phyloP scores from a whole-genome alignment of 2,797 vertebrate species.

The Oreonectes daqikongensis region DNA sequence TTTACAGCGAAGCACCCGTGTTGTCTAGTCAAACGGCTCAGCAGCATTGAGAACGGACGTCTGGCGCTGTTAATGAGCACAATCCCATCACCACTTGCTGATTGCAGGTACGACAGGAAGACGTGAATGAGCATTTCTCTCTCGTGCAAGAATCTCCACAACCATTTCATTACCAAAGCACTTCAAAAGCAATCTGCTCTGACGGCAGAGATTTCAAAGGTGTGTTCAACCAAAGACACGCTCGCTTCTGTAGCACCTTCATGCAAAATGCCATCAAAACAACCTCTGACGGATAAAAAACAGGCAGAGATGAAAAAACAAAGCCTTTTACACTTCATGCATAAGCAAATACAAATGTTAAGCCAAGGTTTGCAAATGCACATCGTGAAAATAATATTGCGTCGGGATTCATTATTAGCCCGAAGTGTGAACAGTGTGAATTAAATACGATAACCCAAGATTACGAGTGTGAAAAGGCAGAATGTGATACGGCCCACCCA shows the following conservation, averaged over 20 bases:
- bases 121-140: constrained; percentile 27
- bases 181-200: constrained; percentile 46
- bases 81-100: constrained; percentile 41
- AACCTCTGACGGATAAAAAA: neutral
- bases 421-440: neutral
- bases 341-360: neutral
- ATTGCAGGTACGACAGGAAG: constrained; percentile 37
- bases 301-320: constrained; percentile 16
- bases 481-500: neutral
- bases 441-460: neutral
- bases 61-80: constrained; percentile 31
- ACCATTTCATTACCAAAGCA: constrained; percentile 44
- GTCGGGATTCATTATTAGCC: neutral
- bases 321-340: neutral
- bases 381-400: neutral
- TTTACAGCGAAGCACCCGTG: too few species aligned
- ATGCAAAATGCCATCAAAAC: constrained; percentile 31
- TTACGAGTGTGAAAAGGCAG: neutral
- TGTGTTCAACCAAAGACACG: constrained; percentile 16
- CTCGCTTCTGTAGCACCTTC: constrained; percentile 26
- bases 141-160: constrained; percentile 30
- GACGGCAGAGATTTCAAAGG: constrained; percentile 35
- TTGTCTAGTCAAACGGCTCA: neutral
- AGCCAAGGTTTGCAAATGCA: neutral
- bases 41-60: neutral